These are phyloP conservation scores for Muscina levida DNA, from an alignment of 2,888 invertebrate species.

Conservation along the genomic window DNA sequence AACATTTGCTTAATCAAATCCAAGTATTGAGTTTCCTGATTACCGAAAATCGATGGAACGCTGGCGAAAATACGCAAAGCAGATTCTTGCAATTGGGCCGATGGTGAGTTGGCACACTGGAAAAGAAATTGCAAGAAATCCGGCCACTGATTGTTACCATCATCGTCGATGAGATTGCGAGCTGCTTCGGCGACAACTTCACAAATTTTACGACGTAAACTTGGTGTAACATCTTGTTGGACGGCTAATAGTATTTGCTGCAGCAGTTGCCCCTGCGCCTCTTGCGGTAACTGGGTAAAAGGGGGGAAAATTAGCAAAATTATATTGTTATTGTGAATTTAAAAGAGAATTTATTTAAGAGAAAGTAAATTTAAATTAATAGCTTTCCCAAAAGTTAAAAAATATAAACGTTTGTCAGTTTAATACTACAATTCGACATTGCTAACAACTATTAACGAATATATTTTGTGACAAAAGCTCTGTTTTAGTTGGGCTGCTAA, in stretches of 20 bases:
- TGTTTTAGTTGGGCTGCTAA: no score
- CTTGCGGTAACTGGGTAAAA: constrained; percentile 87
- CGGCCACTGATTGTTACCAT: constrained; percentile 97
- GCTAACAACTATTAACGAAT: no score
- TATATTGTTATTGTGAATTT: neutral
- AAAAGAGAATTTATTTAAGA: neutral
- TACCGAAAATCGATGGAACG: constrained; percentile 98
- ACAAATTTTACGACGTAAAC: constrained; percentile 93
- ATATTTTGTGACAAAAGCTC: no score
- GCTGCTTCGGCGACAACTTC: constrained; percentile 98
- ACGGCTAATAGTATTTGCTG: constrained; percentile 92
- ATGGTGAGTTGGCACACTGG: constrained; percentile 93
- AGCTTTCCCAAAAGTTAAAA: neutral
- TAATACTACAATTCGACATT: no score
- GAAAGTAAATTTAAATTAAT: constrained; percentile 9
- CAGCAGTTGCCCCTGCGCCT: constrained; percentile 91
- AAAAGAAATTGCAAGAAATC: constrained; percentile 97
- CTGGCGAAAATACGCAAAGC: constrained; percentile 97
- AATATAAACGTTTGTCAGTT: neutral
- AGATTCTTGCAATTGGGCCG: constrained; percentile 92
- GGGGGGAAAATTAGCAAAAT: constrained; percentile 17
- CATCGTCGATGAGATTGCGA: constrained; percentile 95
- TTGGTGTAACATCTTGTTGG: constrained; percentile 90
- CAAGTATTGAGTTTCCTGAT: constrained; percentile 94
- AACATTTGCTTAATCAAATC: constrained; percentile 97